Conservation (phyloP, 1,140 invertebrate genomes). For the Musca domestica region DNA sequence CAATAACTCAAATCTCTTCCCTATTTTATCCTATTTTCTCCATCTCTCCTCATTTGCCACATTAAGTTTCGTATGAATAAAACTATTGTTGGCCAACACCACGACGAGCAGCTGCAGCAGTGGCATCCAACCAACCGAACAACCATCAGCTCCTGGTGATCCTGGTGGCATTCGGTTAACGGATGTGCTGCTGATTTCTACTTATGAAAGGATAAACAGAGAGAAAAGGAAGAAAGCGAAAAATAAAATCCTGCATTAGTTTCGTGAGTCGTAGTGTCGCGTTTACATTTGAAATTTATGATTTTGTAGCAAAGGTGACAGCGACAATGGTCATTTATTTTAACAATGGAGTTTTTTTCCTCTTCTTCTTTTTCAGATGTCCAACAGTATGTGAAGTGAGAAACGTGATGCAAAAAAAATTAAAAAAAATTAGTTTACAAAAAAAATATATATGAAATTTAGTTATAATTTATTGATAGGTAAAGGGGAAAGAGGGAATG, state of each 20-base stretch:
- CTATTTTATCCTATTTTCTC: too few relatives aligned
- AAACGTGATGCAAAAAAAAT: too few relatives aligned
- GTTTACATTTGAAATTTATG: conserved; percentile 29
- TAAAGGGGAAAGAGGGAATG: too few relatives aligned
- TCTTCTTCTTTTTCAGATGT: too few relatives aligned
- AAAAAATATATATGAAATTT: too few relatives aligned
- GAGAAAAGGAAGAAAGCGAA: background rate
- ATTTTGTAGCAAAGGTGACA: conserved; percentile 26
- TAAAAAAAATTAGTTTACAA: too few relatives aligned
- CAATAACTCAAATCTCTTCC: too few relatives aligned
- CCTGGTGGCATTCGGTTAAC: conserved; percentile 4
- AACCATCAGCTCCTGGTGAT: background rate
- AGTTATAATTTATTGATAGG: too few relatives aligned
- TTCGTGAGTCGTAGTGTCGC: background rate
- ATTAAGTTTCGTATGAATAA: conserved; percentile 19
- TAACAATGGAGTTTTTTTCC: background rate
- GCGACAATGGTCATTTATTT: conserved; percentile 25
- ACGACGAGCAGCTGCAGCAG: too few relatives aligned
- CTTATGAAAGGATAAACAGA: background rate
- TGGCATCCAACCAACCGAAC: too few relatives aligned
- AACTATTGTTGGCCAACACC: conserved; percentile 12
- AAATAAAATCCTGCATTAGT: background rate
- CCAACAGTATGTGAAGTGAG: too few relatives aligned
- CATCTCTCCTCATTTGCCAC: background rate
- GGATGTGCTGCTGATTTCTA: conserved; percentile 22